Conservation (phyloP, 1,140 invertebrate genomes). For the Chelonus insularis region DNA sequence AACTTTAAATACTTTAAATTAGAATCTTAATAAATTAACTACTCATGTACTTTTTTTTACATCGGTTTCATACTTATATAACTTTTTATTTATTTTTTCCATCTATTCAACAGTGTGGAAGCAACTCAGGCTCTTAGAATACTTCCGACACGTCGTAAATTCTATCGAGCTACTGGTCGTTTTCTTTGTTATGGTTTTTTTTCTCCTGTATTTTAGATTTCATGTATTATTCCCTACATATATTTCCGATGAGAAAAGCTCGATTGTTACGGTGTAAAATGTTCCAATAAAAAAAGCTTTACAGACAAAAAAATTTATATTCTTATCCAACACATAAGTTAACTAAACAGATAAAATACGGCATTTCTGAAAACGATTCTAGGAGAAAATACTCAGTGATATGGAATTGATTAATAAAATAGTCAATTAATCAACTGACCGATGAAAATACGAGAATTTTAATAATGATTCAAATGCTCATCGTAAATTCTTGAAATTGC, state of each 20-base stretch:
- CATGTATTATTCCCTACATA: too few relatives aligned
- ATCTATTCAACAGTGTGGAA: slow-evolving; percentile 46
- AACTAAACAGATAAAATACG: too few relatives aligned
- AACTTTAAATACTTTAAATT: too few relatives aligned
- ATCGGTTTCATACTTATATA: not conserved
- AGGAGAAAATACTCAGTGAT: not conserved
- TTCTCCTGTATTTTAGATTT: slow-evolving; percentile 18
- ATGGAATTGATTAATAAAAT: slow-evolving; percentile 9
- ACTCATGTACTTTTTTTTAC: not conserved
- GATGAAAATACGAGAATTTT: slow-evolving; percentile 26
- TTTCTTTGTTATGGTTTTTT: slow-evolving; percentile 23
- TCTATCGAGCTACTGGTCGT: slow-evolving; percentile 40
- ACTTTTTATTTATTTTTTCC: slow-evolving; percentile 9
- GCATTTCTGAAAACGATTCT: not conserved
- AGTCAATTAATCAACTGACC: not conserved
- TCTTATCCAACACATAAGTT: too few relatives aligned
- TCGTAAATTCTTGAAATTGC: slow-evolving; percentile 38
- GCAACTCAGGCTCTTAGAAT: slow-evolving; percentile 47
- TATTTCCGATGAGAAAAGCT: too few relatives aligned
- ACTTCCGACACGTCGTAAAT: slow-evolving; percentile 50
- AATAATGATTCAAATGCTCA: slow-evolving; percentile 39
- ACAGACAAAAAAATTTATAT: too few relatives aligned
- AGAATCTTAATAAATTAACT: too few relatives aligned
- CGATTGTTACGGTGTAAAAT: too few relatives aligned
- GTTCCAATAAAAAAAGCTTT: too few relatives aligned